Evolutionary conservation across 2,888 invertebrate species (phyloP).

Genomic region (Acleris emargana): DNA sequence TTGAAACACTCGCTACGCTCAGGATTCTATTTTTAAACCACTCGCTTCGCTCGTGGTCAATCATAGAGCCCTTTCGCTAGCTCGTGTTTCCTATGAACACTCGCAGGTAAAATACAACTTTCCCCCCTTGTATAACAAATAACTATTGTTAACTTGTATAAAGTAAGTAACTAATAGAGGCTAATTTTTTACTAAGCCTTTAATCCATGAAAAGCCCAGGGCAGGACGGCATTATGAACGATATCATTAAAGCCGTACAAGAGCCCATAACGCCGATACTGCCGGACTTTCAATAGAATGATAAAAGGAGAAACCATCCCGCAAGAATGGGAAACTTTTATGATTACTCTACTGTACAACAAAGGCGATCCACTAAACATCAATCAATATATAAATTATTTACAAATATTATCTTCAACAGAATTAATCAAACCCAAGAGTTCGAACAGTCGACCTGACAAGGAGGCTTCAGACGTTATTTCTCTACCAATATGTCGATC

Average conservation of each 20-base stretch:
- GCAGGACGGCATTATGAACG: neutral
- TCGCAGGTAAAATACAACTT: too few relatives aligned
- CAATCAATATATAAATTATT: neutral
- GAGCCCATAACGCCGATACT: neutral
- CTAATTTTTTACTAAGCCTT: neutral
- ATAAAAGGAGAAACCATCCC: neutral
- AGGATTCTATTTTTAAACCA: too few relatives aligned
- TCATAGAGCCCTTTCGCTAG: too few relatives aligned
- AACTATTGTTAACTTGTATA: too few relatives aligned
- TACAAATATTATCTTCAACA: too few relatives aligned
- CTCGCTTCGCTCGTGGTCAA: too few relatives aligned
- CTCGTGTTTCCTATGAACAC: too few relatives aligned
- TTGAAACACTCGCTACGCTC: too few relatives aligned
- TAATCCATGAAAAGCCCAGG: neutral
- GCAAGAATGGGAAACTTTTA: neutral
- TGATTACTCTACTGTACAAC: neutral
- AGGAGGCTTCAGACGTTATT: neutral
- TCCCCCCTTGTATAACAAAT: too few relatives aligned
- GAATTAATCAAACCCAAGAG: too few relatives aligned
- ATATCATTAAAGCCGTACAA: neutral
- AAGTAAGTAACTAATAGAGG: too few relatives aligned
- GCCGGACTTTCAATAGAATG: neutral
- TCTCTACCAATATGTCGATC: neutral
- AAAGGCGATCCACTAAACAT: neutral
- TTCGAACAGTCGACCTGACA: too few relatives aligned